These are phyloP conservation scores for Limnephilus lunatus DNA, from an alignment of 2,888 invertebrate species.

Conservation along the genomic window DNA sequence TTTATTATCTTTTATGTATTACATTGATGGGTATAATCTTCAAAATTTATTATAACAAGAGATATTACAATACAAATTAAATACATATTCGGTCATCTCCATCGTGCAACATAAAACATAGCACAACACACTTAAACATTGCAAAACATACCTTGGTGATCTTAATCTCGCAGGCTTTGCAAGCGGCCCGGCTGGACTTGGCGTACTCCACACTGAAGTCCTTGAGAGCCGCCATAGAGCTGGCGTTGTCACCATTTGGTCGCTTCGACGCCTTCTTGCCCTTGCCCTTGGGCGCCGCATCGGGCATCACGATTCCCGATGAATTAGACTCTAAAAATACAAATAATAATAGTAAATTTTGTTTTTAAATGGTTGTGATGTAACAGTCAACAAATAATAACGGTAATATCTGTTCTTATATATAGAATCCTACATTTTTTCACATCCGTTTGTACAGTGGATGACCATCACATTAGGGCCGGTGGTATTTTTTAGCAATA, in stretches of 20 bases:
- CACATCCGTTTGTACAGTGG: too few relatives aligned
- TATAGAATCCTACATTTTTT: background rate
- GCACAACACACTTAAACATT: background rate
- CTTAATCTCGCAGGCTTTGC: slow-evolving; percentile 90
- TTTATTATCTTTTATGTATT: too few relatives aligned
- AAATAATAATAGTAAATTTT: background rate
- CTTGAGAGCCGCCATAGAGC: slow-evolving; percentile 73
- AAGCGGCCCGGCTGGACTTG: slow-evolving; percentile 88
- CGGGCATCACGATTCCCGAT: slow-evolving; percentile 73
- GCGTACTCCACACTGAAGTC: slow-evolving; percentile 91
- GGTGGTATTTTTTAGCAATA: too few relatives aligned
- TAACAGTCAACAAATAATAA: too few relatives aligned
- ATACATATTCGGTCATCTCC: too few relatives aligned
- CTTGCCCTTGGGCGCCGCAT: slow-evolving; percentile 73
- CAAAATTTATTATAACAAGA: too few relatives aligned
- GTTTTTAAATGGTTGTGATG: too few relatives aligned
- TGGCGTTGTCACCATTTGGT: slow-evolving; percentile 69
- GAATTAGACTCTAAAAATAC: slow-evolving; percentile 42
- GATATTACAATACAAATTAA: too few relatives aligned
- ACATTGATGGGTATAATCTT: too few relatives aligned
- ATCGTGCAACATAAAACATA: too few relatives aligned
- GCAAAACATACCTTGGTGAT: slow-evolving; percentile 83
- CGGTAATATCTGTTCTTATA: too few relatives aligned
- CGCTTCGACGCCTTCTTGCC: slow-evolving; percentile 73
- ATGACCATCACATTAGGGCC: too few relatives aligned